These are phyloP conservation scores for Apus apus DNA, from an alignment of 2,113 vertebrate genomes.

Conservation along the genomic window DNA sequence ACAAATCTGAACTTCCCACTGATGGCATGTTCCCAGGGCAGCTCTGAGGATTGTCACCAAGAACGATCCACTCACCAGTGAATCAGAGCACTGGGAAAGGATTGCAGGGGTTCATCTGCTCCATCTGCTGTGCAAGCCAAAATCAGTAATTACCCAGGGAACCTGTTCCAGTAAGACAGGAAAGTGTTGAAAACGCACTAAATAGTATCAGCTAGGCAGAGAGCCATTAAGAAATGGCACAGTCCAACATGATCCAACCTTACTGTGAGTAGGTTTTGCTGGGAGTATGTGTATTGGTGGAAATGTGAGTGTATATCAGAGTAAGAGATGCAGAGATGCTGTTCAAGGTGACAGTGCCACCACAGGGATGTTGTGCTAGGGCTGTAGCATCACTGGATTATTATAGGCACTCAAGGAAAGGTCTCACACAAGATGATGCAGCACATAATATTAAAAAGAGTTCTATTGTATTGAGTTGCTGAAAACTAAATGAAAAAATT, in stretches of 20 bases:
- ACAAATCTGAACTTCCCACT: background rate
- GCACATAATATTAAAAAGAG: background rate
- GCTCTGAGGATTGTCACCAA: background rate
- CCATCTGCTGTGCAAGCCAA: background rate
- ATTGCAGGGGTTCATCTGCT: background rate
- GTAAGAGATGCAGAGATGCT: background rate
- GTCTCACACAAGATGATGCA: background rate
- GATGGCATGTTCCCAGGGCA: background rate
- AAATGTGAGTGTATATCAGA: background rate
- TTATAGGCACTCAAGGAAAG: background rate
- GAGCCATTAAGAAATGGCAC: background rate
- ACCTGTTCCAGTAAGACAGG: background rate
- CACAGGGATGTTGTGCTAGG: background rate
- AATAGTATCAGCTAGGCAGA: background rate
- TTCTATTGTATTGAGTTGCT: constrained; percentile 4
- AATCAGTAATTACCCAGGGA: background rate
- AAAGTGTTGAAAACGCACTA: constrained; percentile 2
- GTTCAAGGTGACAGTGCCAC: background rate
- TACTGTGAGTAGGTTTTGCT: background rate
- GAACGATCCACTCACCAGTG: background rate
- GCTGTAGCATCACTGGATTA: background rate
- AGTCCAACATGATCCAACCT: background rate
- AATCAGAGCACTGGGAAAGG: background rate
- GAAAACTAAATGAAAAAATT: constrained; percentile 51
- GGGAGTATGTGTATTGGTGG: background rate